phyloP scores from a whole-genome alignment of 2,888 invertebrate genomes.

The Catocala sponsa region DNA sequence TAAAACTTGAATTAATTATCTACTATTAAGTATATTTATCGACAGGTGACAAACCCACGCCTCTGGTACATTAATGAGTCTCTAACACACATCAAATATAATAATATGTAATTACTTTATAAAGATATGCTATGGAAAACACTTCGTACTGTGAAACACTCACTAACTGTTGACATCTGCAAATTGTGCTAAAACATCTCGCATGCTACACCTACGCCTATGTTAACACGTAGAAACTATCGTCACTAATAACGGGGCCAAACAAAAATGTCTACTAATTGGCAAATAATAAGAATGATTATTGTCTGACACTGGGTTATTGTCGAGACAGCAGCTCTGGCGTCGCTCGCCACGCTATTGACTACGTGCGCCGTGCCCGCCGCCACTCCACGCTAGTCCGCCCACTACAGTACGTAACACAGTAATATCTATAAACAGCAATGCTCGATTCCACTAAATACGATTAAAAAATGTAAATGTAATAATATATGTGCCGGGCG shows the following conservation, averaged over 20 bases:
- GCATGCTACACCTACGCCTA: conserved; percentile 42
- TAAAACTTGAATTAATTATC: conserved; percentile 31
- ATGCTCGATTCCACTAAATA: conserved; percentile 34
- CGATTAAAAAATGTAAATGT: background rate
- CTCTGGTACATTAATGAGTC: conserved; percentile 25
- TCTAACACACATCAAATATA: conserved; percentile 39
- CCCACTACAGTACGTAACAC: conserved; percentile 5
- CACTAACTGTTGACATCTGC: conserved; percentile 27
- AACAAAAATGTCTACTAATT: conserved; percentile 69
- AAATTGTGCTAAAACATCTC: conserved; percentile 40
- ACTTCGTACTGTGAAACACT: conserved; percentile 39
- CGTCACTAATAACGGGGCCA: conserved; percentile 60
- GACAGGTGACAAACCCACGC: conserved; percentile 17
- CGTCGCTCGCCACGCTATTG: conserved; percentile 74
- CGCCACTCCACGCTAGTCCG: conserved; percentile 41
- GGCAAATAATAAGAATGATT: conserved; percentile 84
- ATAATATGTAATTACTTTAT: conserved; percentile 32
- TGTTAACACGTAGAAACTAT: conserved; percentile 48
- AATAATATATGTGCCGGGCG: background rate
- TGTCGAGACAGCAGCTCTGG: conserved; percentile 87
- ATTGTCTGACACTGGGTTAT: conserved; percentile 89
- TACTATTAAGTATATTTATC: conserved; percentile 16
- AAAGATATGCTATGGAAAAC: conserved; percentile 54
- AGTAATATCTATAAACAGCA: conserved; percentile 21
- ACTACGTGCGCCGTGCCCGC: conserved; percentile 51